Evolutionary conservation across 92 coral and sea anemone genomes (phyloP).

Genomic region (Porites divaricata): DNA sequence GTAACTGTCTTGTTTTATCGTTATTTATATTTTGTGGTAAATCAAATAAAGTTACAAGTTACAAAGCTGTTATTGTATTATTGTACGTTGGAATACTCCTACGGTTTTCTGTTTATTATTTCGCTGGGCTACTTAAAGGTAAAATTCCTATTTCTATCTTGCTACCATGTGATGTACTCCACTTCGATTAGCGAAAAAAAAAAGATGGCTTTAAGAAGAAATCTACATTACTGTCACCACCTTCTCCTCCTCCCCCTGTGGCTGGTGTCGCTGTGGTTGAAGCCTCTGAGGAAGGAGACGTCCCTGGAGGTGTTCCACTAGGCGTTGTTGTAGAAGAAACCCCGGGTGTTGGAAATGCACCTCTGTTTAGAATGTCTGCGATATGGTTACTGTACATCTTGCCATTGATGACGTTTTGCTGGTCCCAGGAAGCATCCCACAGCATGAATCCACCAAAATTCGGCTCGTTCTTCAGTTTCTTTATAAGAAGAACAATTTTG

Average conservation of each 20-base stretch:
- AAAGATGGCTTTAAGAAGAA: too few relatives aligned
- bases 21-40: too few relatives aligned
- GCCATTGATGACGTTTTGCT: constrained; percentile 30
- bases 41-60: too few relatives aligned
- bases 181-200: too few relatives aligned
- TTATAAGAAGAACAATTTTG: background rate
- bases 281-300: constrained; percentile 2
- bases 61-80: too few relatives aligned
- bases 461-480: constrained; percentile 35
- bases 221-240: too few relatives aligned
- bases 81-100: too few relatives aligned
- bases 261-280: background rate
- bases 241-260: background rate
- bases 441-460: constrained; percentile 40
- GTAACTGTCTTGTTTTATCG: too few relatives aligned
- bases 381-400: constrained; percentile 36
- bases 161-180: too few relatives aligned
- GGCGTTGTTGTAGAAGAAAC: background rate
- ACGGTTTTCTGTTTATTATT: too few relatives aligned
- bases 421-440: constrained; percentile 55
- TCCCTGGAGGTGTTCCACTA: background rate
- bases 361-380: constrained; percentile 15
- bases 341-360: background rate
- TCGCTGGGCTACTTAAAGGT: too few relatives aligned
- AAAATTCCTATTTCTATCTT: too few relatives aligned